Evolutionary conservation across 2,888 invertebrate species (phyloP), one percentile per base, ranked within the genome.

Genomic region (Drosophila limbata): DNA sequence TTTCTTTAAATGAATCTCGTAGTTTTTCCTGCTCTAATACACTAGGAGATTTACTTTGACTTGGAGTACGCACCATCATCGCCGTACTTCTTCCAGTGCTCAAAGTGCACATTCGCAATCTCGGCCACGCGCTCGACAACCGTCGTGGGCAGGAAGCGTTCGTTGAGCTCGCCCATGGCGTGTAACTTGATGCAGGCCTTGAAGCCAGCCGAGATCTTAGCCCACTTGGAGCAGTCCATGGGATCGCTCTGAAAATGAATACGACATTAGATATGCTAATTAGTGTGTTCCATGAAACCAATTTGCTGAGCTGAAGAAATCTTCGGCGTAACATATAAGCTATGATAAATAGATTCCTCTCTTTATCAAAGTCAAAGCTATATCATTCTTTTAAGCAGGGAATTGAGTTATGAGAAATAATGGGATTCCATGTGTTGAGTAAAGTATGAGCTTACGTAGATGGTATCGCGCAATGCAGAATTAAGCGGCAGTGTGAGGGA

Each of bases 151-250:
- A 96, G 87, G 59, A 98, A 92, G 35, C 95, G 93, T 31, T 96
- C 93, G 73, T 95, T 94, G 1, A 99, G 93, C 92, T 97, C 98
- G 0, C 96, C 96, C 9, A 91, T 84, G 86, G 95, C 72, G 80
- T 97, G 96, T 4, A 99, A 93, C 78, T 92, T 90, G 61, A 94
- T 94, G 90, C 98, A 98, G 0, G 95, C 94, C 64, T 95, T 94
- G 63, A 98, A 92, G 0, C 98, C 98, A 0, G 96, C 98, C 0
- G 96, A 95, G 80, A 96, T 95, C 92, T 98, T 98, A 0, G 98
- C 98, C 3, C 92, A 73, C 77, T 94, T 94, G 64, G 94, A 92
- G 35, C 88, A 94, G 0, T 21, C 3, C 94, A 95, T 94, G 1
- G 92, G 92, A 11, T 93, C 89, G 4, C 97, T 95, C 95, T 96